Evolutionary conservation across 2,888 invertebrate species (phyloP), one percentile per base, ranked within the genome.

Genomic region (Ormyrus rosae): DNA sequence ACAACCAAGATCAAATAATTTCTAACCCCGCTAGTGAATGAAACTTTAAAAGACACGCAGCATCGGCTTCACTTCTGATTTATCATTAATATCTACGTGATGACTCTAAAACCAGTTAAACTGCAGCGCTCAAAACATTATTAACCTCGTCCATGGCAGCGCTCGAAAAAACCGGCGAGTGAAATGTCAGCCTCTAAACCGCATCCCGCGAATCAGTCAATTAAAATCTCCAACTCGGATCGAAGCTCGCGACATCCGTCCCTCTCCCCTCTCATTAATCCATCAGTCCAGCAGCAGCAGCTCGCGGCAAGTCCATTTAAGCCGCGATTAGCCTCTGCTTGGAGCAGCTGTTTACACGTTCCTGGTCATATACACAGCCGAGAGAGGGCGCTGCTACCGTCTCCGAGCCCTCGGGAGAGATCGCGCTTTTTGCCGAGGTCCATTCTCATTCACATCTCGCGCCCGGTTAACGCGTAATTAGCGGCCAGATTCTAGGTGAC

Each of bases 371-470:
- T 34, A 34, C 34, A 34, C 34, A 34, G 34, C 34, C 34, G 34
- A 34, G 34, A 34, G 34, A 9, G n/a, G 55, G 7, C 64, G n/a
- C 53, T 63, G 53, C 45, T 4, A 4, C 2, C 34, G 34, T 34
- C 34, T 34, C 34, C 34, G 34, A 34, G 34, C 63, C 50, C 50
- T 13, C 11, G 58, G 70, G 65, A 70, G 65, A 13, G 58, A 64
- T 65, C 51, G 45, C 50, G 46, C 60, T 69, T 71, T 70, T 71
- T 77, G 58, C 9, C 45, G 7, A 6, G 13, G 9, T 50, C 71
- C 50, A 80, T 81, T 81, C 80, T 65, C 72, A 81, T 81, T 81
- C 77, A 67, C 71, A 73, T 77, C 80, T 81, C 77, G 76, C 80
- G 69, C 72, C 69, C 56, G 77, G 72, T 61, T 56, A 81, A 68